phyloP scores from a whole-genome alignment of 2,113 vertebrate genomes.

The Numida meleagris region DNA sequence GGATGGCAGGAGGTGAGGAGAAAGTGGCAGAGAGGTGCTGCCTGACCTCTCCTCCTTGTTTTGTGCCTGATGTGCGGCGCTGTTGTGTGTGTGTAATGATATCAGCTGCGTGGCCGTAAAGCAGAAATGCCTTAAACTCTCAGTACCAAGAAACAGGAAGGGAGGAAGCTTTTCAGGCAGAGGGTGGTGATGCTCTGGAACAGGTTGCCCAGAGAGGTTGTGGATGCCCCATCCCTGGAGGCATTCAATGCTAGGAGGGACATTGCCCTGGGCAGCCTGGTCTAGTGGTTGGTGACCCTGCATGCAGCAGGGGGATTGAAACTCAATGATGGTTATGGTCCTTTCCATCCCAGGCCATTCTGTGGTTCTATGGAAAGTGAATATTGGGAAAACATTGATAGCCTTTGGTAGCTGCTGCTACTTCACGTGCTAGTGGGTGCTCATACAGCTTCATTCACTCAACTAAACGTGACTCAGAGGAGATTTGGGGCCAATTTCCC shows the following conservation, averaged over 20 bases:
- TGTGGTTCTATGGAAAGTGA: too few relatives aligned
- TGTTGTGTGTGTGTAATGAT: neutral
- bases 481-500: conserved; percentile 25
- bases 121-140: neutral
- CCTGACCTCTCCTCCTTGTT: conserved; percentile 9
- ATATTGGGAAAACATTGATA: neutral
- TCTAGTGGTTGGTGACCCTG: too few relatives aligned
- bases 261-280: too few relatives aligned
- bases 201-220: too few relatives aligned
- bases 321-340: too few relatives aligned
- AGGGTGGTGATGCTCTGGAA: too few relatives aligned
- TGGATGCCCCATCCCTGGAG: too few relatives aligned
- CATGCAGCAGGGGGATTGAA: too few relatives aligned
- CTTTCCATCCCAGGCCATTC: too few relatives aligned
- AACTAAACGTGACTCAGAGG: neutral
- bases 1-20: conserved; percentile 25
- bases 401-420: neutral
- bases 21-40: neutral
- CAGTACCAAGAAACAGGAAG: neutral
- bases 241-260: too few relatives aligned
- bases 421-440: neutral
- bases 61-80: neutral
- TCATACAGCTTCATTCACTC: conserved; percentile 1
- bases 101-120: neutral
- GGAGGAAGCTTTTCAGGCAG: too few relatives aligned